phyloP scores from a whole-genome alignment of 2,797 vertebrate genomes.

The Mormyrus hasselquistii region DNA sequence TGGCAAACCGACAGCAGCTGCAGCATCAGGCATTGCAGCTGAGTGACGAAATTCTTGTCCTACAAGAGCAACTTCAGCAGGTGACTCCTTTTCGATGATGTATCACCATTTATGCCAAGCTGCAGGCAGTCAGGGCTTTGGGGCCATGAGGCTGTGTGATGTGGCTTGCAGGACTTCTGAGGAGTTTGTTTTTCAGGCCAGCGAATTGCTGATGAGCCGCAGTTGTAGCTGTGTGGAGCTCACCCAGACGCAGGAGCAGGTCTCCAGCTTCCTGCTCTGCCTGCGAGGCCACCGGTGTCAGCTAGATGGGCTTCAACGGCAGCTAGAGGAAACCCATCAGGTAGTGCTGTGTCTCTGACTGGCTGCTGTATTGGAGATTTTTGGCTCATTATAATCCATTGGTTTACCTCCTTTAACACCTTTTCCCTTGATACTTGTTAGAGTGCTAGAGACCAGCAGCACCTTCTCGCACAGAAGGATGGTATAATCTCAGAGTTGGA shows the following conservation, averaged over 20 bases:
- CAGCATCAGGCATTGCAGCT: constrained; percentile 43
- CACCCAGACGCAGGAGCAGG: constrained; percentile 39
- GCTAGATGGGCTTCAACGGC: background rate
- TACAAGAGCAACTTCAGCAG: constrained; percentile 50
- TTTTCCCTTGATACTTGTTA: background rate
- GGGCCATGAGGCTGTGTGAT: background rate
- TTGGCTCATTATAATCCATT: background rate
- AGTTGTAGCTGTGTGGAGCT: constrained; percentile 44
- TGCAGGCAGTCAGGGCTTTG: background rate
- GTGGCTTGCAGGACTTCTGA: background rate
- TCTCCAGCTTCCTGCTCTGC: constrained; percentile 28
- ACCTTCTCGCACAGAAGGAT: constrained; percentile 22
- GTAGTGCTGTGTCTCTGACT: constrained; percentile 22
- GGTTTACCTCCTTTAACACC: background rate
- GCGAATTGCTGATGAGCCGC: constrained; percentile 59
- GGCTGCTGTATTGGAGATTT: background rate
- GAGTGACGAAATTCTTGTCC: background rate
- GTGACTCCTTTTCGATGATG: constrained; percentile 37
- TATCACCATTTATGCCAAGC: background rate
- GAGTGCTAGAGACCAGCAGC: constrained; percentile 23
- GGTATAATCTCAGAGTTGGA: background rate
- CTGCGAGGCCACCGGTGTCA: constrained; percentile 40
- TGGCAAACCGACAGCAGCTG: constrained; percentile 61
- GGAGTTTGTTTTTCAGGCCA: constrained; percentile 51
- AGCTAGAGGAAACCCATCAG: constrained; percentile 40